These are phyloP conservation scores for Fabriciana adippe DNA, from an alignment of 2,888 invertebrate genomes.

Conservation along the genomic window DNA sequence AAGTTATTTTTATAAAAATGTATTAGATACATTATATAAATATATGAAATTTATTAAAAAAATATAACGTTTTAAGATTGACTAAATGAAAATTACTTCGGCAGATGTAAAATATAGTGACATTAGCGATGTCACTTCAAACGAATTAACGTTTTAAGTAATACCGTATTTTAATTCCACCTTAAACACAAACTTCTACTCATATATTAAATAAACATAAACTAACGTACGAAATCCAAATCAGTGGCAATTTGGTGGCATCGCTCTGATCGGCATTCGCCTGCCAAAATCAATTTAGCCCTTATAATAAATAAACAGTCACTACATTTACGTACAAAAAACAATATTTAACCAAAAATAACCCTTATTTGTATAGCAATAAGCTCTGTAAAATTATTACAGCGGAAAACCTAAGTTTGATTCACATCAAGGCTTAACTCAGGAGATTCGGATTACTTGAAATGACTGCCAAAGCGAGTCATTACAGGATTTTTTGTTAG, in stretches of 20 bases:
- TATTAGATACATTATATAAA: too few species aligned
- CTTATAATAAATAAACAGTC: constrained; percentile 65
- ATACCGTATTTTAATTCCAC: not conserved
- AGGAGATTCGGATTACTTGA: constrained; percentile 63
- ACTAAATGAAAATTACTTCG: too few species aligned
- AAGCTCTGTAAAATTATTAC: constrained; percentile 25
- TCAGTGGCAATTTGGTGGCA: constrained; percentile 54
- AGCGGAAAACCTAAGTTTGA: constrained; percentile 36
- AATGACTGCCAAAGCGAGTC: constrained; percentile 67
- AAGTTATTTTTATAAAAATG: too few species aligned
- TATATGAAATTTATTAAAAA: too few species aligned
- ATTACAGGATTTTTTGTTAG: constrained; percentile 70
- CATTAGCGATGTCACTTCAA: not conserved
- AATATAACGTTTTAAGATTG: too few species aligned
- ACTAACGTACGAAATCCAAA: constrained; percentile 47
- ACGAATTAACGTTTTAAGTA: not conserved
- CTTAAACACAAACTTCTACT: not conserved
- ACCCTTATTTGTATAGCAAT: constrained; percentile 26
- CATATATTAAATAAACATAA: constrained; percentile 45
- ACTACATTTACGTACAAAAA: constrained; percentile 24
- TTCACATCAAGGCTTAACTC: constrained; percentile 54
- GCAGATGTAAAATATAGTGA: too few species aligned
- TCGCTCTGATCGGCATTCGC: constrained; percentile 58
- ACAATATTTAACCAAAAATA: constrained; percentile 28
- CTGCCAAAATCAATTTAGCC: constrained; percentile 76